Percentiles rank a stretch among this genome's conserved stretches.
phyloP scores from a whole-genome alignment of 2,113 vertebrate species.

The Albula glossodonta region DNA sequence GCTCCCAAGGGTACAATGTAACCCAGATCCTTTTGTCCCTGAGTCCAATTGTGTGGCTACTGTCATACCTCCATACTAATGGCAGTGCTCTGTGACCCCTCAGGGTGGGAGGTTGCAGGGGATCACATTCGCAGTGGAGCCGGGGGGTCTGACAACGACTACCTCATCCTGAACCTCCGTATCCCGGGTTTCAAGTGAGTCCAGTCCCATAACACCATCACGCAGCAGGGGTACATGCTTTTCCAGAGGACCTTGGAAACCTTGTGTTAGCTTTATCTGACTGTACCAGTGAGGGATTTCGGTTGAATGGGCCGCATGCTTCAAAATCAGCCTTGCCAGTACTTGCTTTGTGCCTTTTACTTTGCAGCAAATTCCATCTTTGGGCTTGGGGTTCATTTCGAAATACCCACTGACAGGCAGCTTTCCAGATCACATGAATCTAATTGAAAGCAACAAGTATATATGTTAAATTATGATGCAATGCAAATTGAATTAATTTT shows the following conservation, averaged over 20 bases:
- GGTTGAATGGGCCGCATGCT: not conserved
- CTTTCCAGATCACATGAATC: not conserved
- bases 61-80: not conserved
- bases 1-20: not conserved
- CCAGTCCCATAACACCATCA: not conserved
- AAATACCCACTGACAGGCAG: not conserved
- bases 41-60: not conserved
- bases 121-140: conserved; percentile 88
- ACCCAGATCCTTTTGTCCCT: not conserved
- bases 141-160: conserved; percentile 94
- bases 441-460: not conserved
- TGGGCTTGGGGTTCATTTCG: not conserved
- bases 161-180: conserved; percentile 92
- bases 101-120: conserved; percentile 95
- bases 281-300: too few relatives aligned
- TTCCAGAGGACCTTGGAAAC: not conserved
- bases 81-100: not conserved
- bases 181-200: conserved; percentile 94
- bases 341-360: not conserved
- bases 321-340: not conserved
- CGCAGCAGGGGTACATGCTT: not conserved
- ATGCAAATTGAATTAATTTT: not conserved
- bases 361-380: not conserved
- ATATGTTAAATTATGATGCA: not conserved
- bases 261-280: not conserved